Base-by-base conservation (phyloP, 2,797 vertebrate species). In the Chelidonichthys spinosus region DNA sequence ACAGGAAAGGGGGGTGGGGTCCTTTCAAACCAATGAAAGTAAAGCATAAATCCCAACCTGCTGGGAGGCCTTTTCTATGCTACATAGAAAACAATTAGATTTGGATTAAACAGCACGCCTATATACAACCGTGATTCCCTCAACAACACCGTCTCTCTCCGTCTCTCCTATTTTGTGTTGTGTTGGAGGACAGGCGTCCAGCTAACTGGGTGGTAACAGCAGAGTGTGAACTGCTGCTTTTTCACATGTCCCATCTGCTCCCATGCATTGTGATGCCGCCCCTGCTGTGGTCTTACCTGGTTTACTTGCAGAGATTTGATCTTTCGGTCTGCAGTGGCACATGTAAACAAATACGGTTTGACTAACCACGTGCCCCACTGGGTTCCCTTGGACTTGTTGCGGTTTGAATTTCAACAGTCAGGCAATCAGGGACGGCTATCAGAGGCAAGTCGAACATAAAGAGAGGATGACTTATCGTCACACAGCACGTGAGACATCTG, bases 1-100 rank as follows among this genome's bases (percentile, higher is more conserved):
- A 53, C 32, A 47, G 49, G 25, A 60, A 65, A 65, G 8, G 72
- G 25, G 83, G 87, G 81, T 72, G 89, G 88, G 85, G 65, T 53
- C 43, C 53, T 17, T 17, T 4, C 14, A 5, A 59, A 65, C 87
- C 90, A 90, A 90, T 90, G 39, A 82, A 37, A 63, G 2, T 1
- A 25, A 6, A 62, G 49, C 33, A 36, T 53, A n/a, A 50, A 68
- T 44, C 43, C 53, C 36, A 75, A 35, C 62, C n/a, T 49, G 17
- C 62, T 68, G 25, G 18, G 35, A 63, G 25, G 15, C 39, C 10
- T 39, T 53, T 44, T 63, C 35, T 50, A 10, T 4, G 37, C 11
- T n/a, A 39, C n/a, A 18, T 9, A 54, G 14, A 59, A 44, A 60
- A 61, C n/a, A 63, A 59, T 5, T 56, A 9, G 6, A 42, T 54